Evolutionary conservation across 2,113 vertebrate species (phyloP), one percentile per base, ranked within the genome.

Genomic region (Saguinus midas): DNA sequence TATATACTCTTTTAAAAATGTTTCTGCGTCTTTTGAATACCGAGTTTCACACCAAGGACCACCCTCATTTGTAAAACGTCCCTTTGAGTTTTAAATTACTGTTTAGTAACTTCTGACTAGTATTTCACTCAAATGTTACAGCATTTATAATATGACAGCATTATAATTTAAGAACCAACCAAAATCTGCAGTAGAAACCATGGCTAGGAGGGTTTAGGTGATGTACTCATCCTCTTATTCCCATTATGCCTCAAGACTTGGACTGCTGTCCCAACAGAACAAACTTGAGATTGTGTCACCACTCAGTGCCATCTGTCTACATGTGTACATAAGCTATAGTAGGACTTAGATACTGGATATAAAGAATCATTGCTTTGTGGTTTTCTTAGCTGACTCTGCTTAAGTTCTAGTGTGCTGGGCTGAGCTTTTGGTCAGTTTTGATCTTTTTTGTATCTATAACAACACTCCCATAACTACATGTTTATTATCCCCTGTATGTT

Each of bases 51-150:
- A 84, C 20, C 58, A 93, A 37, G 12, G 79, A 72, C 25, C 87
- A 45, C 93, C 2, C 81, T 82, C 35, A 79, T 27, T 81, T 91
- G 50, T 90, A 94, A 94, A 86, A 85, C 18, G 86, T 97, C 23
- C 20, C 48, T 97, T 97, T 94, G 86, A 92, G 76, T 92, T 95
- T 90, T 94, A 75, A 96, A 73, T 94, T 84, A 84, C 50, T 89
- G 8, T n/a, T 68, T 80, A 55, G 40, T 96, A 88, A 90, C 73
- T 94, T 86, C 85, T 97, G 17, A 66, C 25, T 95, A 75, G 43
- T 92, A 55, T 92, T 86, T 93, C 29, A 89, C 64, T 96, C 68
- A 73, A 70, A 43, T 94, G 43, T 91, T 57, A 52, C 23, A 93
- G 14, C 85, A 96, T 95, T 90, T 91, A 96, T 55, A 85, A 82